phyloP scores from a whole-genome alignment of 2,888 invertebrate genomes.

The Caenorhabditis uteleia region DNA sequence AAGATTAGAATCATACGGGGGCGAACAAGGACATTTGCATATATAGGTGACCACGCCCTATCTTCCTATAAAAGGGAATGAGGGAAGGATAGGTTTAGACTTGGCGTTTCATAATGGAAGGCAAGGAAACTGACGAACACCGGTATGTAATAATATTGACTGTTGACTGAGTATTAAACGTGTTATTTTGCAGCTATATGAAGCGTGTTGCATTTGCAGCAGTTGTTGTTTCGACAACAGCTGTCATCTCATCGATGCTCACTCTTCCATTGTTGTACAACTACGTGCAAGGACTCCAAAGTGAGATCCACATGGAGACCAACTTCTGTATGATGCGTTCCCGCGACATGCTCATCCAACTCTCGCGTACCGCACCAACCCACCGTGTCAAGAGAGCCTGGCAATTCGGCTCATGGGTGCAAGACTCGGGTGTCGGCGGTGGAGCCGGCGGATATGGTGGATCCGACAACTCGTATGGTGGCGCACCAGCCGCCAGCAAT shows the following conservation, averaged over 20 bases:
- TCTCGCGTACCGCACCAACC: constrained; percentile 41
- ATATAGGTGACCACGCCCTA: too few species aligned
- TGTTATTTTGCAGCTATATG: constrained; percentile 38
- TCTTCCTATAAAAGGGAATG: too few species aligned
- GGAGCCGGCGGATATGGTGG: constrained; percentile 54
- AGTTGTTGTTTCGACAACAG: constrained; percentile 48
- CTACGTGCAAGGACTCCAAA: constrained; percentile 51
- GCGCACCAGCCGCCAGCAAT: constrained; percentile 21
- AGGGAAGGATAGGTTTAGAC: background rate
- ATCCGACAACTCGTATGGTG: constrained; percentile 23
- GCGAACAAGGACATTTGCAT: too few species aligned
- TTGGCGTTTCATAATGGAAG: constrained; percentile 5
- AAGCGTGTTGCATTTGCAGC: constrained; percentile 50
- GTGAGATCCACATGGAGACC: constrained; percentile 46
- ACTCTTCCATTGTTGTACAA: constrained; percentile 54
- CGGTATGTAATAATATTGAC: background rate
- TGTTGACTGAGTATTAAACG: background rate
- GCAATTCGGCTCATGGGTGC: constrained; percentile 51
- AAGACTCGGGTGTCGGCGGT: constrained; percentile 43
- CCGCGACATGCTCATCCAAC: constrained; percentile 59
- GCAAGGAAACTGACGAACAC: background rate
- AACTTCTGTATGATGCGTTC: constrained; percentile 57
- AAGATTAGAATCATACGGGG: too few species aligned
- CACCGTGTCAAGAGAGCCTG: constrained; percentile 44
- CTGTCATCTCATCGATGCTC: constrained; percentile 48